Evolutionary conservation across 2,888 invertebrate genomes (phyloP).

Genomic region (Tenthredo scrophulariae): DNA sequence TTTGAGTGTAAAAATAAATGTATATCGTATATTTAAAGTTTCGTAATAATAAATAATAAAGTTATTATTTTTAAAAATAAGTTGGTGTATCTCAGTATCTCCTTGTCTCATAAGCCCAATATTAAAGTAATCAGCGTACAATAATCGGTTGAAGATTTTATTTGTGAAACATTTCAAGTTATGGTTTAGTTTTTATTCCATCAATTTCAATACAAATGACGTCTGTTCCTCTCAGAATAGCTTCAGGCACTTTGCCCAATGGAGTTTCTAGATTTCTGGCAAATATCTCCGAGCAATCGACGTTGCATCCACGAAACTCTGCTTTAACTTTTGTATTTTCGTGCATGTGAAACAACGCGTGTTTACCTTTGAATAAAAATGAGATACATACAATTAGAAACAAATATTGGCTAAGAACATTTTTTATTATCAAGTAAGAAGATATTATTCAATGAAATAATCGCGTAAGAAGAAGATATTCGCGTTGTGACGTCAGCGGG

Average conservation of each 20-base stretch:
- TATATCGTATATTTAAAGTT: constrained; percentile 51
- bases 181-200: constrained; percentile 57
- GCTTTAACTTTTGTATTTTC: constrained; percentile 76
- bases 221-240: constrained; percentile 76
- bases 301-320: constrained; percentile 76
- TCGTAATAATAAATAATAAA: constrained; percentile 60
- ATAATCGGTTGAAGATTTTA: constrained; percentile 9
- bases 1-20: constrained; percentile 61
- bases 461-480: not conserved
- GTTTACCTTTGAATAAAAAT: constrained; percentile 69
- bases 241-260: constrained; percentile 75
- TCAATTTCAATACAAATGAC: constrained; percentile 74
- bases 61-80: constrained; percentile 57
- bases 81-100: not conserved
- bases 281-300: constrained; percentile 75
- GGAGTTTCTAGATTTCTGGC: constrained; percentile 77
- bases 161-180: constrained; percentile 32
- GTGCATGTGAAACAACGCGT: constrained; percentile 73
- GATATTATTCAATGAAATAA: constrained; percentile 29
- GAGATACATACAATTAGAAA: not conserved
- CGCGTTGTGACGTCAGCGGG: not conserved
- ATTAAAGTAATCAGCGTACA: not conserved
- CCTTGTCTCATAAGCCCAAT: not conserved
- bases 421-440: not conserved
- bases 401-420: not conserved